Evolutionary conservation across 2,888 invertebrate species (phyloP).

Genomic region (Nymphalis urticae): DNA sequence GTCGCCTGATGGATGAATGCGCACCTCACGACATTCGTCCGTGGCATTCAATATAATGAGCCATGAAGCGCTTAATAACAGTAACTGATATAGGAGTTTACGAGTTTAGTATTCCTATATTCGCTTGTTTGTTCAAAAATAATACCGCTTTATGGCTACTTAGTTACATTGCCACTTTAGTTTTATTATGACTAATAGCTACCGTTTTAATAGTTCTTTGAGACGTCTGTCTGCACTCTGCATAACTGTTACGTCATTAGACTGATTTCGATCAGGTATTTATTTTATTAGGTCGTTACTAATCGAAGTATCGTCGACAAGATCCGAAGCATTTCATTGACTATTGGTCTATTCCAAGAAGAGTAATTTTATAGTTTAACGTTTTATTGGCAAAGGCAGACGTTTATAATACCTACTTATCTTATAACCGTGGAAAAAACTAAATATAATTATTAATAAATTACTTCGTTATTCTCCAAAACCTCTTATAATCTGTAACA

Average conservation of each 20-base stretch:
- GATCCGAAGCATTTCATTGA: no score
- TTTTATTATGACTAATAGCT: conserved; percentile 4
- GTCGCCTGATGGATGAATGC: conserved; percentile 55
- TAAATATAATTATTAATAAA: no score
- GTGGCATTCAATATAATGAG: conserved; percentile 39
- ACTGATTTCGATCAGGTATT: no score
- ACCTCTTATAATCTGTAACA: no score
- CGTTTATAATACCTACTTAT: no score
- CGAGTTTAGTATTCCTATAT: neutral
- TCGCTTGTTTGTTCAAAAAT: conserved; percentile 8
- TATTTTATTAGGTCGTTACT: no score
- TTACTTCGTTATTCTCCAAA: no score
- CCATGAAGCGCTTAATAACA: conserved; percentile 31
- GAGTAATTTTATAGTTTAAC: no score
- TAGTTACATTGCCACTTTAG: conserved; percentile 7
- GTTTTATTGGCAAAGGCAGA: no score
- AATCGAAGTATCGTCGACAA: no score
- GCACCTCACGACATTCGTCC: conserved; percentile 51
- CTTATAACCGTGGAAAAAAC: no score
- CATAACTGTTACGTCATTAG: neutral
- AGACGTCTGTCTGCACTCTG: neutral
- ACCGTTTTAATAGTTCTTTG: neutral
- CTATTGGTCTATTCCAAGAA: no score
- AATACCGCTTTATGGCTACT: conserved; percentile 8
- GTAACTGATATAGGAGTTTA: conserved; percentile 25